These are phyloP conservation scores for Actenoides lindsayi DNA, from an alignment of 2,113 vertebrate species.

Conservation along the genomic window DNA sequence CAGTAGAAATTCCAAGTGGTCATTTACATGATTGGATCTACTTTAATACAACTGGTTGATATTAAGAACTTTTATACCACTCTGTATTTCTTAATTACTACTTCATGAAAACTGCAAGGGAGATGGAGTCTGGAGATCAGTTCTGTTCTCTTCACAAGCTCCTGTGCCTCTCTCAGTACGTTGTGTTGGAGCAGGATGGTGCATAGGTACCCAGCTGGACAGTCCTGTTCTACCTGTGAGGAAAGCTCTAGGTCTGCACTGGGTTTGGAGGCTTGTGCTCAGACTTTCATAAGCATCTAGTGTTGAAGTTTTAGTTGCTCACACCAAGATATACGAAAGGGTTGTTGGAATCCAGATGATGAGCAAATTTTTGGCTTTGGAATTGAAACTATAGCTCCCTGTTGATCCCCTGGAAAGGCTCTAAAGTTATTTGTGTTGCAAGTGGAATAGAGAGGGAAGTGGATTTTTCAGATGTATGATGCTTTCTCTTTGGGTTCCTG, in stretches of 20 bases:
- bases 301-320: not conserved
- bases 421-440: not conserved
- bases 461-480: not conserved
- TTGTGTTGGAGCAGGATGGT: not conserved
- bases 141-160: not conserved
- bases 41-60: not conserved
- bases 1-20: not conserved
- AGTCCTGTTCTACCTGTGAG: accelerated
- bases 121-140: not conserved
- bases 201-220: not conserved
- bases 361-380: not conserved
- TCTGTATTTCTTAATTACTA: not conserved
- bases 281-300: not conserved
- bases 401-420: not conserved
- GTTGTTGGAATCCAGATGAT: not conserved
- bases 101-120: not conserved
- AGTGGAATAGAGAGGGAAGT: not conserved
- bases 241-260: not conserved
- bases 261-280: accelerated
- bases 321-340: not conserved
- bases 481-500: not conserved
- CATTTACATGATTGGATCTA: not conserved
- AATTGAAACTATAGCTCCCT: not conserved
- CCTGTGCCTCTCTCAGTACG: not conserved
- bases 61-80: not conserved